phyloP scores from a whole-genome alignment of 53 echinoderm and acorn worm species.

The Temnopleurus reevesii region DNA sequence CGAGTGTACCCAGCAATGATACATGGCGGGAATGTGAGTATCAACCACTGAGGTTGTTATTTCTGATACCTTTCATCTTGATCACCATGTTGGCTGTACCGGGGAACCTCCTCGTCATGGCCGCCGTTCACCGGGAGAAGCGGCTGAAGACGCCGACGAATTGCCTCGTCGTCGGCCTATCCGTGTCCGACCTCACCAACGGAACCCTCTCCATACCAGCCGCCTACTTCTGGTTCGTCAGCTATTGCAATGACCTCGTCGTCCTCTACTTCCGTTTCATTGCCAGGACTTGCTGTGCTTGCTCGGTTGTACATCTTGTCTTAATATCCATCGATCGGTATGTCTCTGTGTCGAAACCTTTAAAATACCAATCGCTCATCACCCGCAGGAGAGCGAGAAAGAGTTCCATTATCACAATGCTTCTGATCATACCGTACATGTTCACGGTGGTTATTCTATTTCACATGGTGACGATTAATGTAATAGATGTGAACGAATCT shows the following conservation, averaged over 20 bases:
- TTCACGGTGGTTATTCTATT: background rate
- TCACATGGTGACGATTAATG: background rate
- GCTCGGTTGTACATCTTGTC: constrained; percentile 43
- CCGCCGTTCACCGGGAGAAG: background rate
- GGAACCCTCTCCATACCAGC: constrained; percentile 11
- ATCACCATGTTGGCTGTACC: constrained; percentile 19
- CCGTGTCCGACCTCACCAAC: constrained; percentile 34
- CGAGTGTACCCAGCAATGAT: background rate
- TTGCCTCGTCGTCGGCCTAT: constrained; percentile 19
- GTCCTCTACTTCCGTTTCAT: constrained; percentile 41
- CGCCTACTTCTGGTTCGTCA: constrained; percentile 48
- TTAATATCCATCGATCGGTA: constrained; percentile 34
- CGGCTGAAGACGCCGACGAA: constrained; percentile 16
- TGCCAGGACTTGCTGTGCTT: constrained; percentile 29
- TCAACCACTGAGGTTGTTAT: background rate
- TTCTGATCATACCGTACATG: constrained; percentile 32
- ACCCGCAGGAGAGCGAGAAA: constrained; percentile 13
- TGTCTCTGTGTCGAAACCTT: constrained; percentile 24
- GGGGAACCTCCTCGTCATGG: constrained; percentile 40
- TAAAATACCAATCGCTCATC: constrained; percentile 37
- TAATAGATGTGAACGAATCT: background rate
- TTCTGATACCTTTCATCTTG: constrained; percentile 13
- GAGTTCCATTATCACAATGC: background rate
- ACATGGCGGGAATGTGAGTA: background rate
- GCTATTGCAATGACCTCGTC: constrained; percentile 5